A percentile compares a stretch with the other conserved stretches of the same genome.
Evolutionary conservation across 2,888 invertebrate genomes (phyloP).

Genomic region (Folsomia manolachei): DNA sequence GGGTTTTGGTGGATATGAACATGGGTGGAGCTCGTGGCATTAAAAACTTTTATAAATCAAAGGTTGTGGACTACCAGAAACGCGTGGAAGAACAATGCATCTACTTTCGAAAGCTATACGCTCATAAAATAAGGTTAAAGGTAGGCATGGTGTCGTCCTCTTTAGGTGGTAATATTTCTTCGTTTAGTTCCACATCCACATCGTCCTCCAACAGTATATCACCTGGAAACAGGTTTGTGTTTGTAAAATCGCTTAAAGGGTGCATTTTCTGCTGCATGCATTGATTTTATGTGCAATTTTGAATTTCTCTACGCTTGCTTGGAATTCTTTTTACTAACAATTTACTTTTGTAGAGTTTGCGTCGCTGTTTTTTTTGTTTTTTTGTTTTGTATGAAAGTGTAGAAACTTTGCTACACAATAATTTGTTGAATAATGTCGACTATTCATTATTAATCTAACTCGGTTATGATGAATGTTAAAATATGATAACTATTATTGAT

Average conservation of each 20-base stretch:
- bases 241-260: slow-evolving; percentile 31
- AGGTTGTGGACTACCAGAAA: slow-evolving; percentile 54
- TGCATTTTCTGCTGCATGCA: neutral
- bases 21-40: slow-evolving; percentile 61
- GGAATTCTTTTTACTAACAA: slow-evolving; percentile 2
- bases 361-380: neutral
- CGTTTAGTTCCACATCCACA: slow-evolving; percentile 15
- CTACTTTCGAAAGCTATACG: slow-evolving; percentile 53
- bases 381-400: neutral
- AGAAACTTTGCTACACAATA: no score
- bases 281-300: neutral
- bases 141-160: slow-evolving; percentile 25
- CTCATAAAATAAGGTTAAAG: slow-evolving; percentile 35
- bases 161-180: slow-evolving; percentile 16
- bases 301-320: no score
- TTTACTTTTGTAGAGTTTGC: neutral
- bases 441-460: no score
- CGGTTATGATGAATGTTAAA: no score
- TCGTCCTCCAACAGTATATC: slow-evolving; percentile 35
- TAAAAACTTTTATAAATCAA: slow-evolving; percentile 61
- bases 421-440: no score
- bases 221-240: slow-evolving; percentile 46
- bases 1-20: slow-evolving; percentile 63
- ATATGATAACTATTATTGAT: no score
- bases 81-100: slow-evolving; percentile 53